These are phyloP conservation scores for Thunnus thynnus DNA, from an alignment of 2,113 vertebrate genomes.

Conservation along the genomic window DNA sequence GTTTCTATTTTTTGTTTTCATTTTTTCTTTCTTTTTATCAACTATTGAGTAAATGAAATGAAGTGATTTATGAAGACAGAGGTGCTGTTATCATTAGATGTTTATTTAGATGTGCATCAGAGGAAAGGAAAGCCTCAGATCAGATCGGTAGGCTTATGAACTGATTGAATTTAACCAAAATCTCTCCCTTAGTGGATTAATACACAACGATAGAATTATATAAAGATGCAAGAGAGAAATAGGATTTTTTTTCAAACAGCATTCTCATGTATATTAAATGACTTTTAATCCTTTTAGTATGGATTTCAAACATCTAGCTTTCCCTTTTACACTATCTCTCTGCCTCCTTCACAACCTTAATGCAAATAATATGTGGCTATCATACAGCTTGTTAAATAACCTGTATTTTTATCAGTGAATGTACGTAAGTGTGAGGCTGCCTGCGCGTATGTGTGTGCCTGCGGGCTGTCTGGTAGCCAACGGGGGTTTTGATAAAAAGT, in stretches of 20 bases:
- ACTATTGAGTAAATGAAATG: constrained; percentile 38
- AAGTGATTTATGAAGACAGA: constrained; percentile 50
- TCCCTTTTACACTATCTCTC: not conserved
- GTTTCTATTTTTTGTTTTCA: constrained; percentile 23
- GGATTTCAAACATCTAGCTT: not conserved
- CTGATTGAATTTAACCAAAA: constrained; percentile 56
- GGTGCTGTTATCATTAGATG: constrained; percentile 48
- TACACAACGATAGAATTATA: constrained; percentile 25
- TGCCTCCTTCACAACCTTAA: not conserved
- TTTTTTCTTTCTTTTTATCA: constrained; percentile 20
- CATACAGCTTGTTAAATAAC: constrained; percentile 17
- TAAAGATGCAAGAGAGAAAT: constrained; percentile 12
- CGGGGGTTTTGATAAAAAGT: constrained; percentile 78
- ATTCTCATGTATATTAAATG: constrained; percentile 1
- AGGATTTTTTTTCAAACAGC: not conserved
- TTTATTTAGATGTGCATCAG: constrained; percentile 65
- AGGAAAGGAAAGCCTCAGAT: constrained; percentile 58
- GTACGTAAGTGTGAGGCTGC: constrained; percentile 24
- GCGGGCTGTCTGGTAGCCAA: constrained; percentile 70
- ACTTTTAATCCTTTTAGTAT: constrained; percentile 9
- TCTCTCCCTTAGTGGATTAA: constrained; percentile 64
- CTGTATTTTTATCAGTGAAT: constrained; percentile 32
- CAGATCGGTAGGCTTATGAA: constrained; percentile 32
- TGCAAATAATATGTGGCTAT: constrained; percentile 8
- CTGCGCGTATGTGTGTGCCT: constrained; percentile 43